Base-by-base conservation (phyloP, 2,888 invertebrate species). In the Amblyjoppa fuscipennis region DNA sequence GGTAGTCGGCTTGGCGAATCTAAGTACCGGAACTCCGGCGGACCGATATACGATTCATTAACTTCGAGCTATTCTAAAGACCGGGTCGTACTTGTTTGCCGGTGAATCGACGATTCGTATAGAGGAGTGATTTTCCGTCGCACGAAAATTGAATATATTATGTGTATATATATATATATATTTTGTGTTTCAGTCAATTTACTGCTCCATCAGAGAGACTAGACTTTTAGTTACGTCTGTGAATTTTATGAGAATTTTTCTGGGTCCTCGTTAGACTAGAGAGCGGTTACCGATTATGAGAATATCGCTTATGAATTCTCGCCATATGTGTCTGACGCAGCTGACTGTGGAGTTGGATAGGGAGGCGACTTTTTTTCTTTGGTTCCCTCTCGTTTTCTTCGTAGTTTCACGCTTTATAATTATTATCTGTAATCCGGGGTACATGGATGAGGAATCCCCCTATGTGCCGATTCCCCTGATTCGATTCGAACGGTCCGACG, bases 21-120 rank as follows among this genome's bases (percentile, higher is more conserved):
- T 93, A 93, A 93, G 90, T 91, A 91, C 93, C 92, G 93, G 93
- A 93, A 93, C 91, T 89, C 86, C 76, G 76, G 34, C 73, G 80
- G 78, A 25, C 70, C 56, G 81, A 51, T 83, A 66, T 70, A 92
- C 92, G 92, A 92, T 92, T 92, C 93, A 92, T 93, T 93, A 92
- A 93, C 90, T 90, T 81, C 86, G 90, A 34, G 80, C 70, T 59
- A 83, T 78, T 81, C 82, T 45, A 45, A 64, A 13, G 45, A 80
- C 31, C 71, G 53, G 73, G 73, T 71, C 7, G 34, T 61, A 34
- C 59, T 49, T 69, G 31, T 13, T 11, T 53, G 53, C 20, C 64
- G 53, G 49, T 70, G 4, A 28, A 7, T 66, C 45, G 25, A 25
- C 56, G 16, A 49, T 61, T n/a, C 28, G 20, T 34, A 45, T 31